These are phyloP conservation scores for Heteromurus nitidus DNA, from an alignment of 2,888 invertebrate genomes.

Conservation along the genomic window DNA sequence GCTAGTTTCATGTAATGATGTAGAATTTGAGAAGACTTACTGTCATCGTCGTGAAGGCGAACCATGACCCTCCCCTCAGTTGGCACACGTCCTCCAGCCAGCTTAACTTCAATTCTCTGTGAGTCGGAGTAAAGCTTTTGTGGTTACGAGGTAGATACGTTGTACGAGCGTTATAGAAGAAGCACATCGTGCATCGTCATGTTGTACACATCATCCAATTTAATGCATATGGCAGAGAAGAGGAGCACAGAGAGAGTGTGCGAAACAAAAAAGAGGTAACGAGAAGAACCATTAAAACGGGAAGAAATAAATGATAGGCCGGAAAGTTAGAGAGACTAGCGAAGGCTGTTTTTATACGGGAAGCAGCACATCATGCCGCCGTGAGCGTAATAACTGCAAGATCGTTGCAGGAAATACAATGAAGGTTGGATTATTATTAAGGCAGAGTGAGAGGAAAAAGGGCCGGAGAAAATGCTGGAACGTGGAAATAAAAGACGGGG, in stretches of 20 bases:
- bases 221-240: constrained; percentile 1
- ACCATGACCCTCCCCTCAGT: constrained; percentile 85
- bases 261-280: background rate
- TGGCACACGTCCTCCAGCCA: constrained; percentile 82
- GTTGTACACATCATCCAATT: constrained; percentile 10
- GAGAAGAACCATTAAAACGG: background rate
- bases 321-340: too few species aligned
- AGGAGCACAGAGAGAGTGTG: background rate
- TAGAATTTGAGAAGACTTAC: constrained; percentile 49
- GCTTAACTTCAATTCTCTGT: constrained; percentile 78
- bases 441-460: background rate
- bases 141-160: background rate
- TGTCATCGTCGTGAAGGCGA: constrained; percentile 59
- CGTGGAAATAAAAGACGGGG: background rate
- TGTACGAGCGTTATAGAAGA: background rate
- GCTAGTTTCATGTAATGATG: background rate
- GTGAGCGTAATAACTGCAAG: too few species aligned
- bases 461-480: background rate
- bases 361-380: too few species aligned
- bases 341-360: too few species aligned
- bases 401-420: background rate
- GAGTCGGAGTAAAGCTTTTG: constrained; percentile 27
- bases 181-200: constrained; percentile 2
- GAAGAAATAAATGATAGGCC: too few species aligned
- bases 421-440: background rate